A percentile compares a stretch with the other conserved stretches of the same genome.
These are phyloP conservation scores for Chrysogorgia sp. DNA, from an alignment of 92 coral and sea anemone genomes.

Conservation along the genomic window DNA sequence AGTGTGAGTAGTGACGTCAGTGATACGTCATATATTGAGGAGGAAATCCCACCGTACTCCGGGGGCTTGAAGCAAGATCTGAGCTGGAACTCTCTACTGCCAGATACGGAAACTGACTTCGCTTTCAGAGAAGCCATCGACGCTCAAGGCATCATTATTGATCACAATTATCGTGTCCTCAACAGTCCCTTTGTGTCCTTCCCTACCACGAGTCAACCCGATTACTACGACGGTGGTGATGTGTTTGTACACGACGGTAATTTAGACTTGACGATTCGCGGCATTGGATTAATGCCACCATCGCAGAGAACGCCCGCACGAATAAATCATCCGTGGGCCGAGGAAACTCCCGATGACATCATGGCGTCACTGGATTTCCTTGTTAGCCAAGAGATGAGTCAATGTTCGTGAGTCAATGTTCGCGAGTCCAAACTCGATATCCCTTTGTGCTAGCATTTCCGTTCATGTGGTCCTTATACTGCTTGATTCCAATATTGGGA, in stretches of 20 bases:
- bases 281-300: slow-evolving; percentile 77
- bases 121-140: slow-evolving; percentile 88
- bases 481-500: neutral
- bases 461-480: neutral
- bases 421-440: neutral
- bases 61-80: slow-evolving; percentile 92
- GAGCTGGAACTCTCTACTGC: slow-evolving; percentile 88
- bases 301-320: slow-evolving; percentile 44
- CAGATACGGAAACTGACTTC: slow-evolving; percentile 80
- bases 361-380: slow-evolving; percentile 43
- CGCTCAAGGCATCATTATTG: slow-evolving; percentile 90
- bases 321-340: slow-evolving; percentile 38
- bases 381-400: slow-evolving; percentile 31
- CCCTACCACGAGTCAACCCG: slow-evolving; percentile 41
- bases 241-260: slow-evolving; percentile 70
- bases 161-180: slow-evolving; percentile 58
- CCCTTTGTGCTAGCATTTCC: too few species aligned
- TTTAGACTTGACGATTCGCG: slow-evolving; percentile 85
- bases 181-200: slow-evolving; percentile 46
- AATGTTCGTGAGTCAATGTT: neutral
- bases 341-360: slow-evolving; percentile 39
- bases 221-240: slow-evolving; percentile 74
- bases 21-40: slow-evolving; percentile 69
- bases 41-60: slow-evolving; percentile 92
- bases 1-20: slow-evolving; percentile 57